Conservation (phyloP, 2,888 invertebrate species). For the Leptarthrus brevirostris region DNA sequence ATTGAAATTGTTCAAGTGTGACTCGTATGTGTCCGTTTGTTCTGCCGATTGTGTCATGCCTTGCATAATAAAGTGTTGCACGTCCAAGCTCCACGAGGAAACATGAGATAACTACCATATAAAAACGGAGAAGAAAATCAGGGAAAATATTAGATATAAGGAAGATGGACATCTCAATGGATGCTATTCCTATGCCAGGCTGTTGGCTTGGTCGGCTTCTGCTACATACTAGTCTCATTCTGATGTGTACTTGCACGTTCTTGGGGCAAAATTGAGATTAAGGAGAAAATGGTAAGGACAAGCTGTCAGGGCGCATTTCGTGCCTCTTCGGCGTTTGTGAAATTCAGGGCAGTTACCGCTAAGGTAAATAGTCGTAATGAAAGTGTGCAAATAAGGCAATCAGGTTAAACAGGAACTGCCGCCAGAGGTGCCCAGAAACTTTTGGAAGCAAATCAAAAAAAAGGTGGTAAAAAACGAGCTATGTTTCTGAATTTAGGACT, state of each 20-base stretch:
- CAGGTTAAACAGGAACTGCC: too few species aligned
- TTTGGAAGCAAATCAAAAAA: too few species aligned
- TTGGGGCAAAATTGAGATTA: constrained; percentile 37
- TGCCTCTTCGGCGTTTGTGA: not conserved
- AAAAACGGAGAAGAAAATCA: constrained; percentile 16
- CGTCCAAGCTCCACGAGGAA: constrained; percentile 20
- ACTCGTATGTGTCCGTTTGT: constrained; percentile 44
- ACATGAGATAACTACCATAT: constrained; percentile 13
- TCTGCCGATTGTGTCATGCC: constrained; percentile 42
- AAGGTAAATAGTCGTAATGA: too few species aligned
- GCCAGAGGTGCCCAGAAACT: too few species aligned
- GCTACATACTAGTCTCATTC: constrained; percentile 5
- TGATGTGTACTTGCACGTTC: constrained; percentile 35
- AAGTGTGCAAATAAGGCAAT: too few species aligned
- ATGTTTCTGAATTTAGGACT: too few species aligned
- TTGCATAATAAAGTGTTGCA: constrained; percentile 35
- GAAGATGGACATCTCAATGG: constrained; percentile 37
- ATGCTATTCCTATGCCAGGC: not conserved
- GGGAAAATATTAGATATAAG: constrained; percentile 41
- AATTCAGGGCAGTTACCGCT: not conserved
- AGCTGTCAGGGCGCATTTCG: constrained; percentile 15
- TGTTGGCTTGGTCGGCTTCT: too few species aligned
- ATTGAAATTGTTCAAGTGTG: constrained; percentile 45
- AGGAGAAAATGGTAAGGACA: constrained; percentile 37
- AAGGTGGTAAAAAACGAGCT: too few species aligned